Evolutionary conservation across 1,140 invertebrate species (phyloP).

Genomic region (Zaprionus capensis): DNA sequence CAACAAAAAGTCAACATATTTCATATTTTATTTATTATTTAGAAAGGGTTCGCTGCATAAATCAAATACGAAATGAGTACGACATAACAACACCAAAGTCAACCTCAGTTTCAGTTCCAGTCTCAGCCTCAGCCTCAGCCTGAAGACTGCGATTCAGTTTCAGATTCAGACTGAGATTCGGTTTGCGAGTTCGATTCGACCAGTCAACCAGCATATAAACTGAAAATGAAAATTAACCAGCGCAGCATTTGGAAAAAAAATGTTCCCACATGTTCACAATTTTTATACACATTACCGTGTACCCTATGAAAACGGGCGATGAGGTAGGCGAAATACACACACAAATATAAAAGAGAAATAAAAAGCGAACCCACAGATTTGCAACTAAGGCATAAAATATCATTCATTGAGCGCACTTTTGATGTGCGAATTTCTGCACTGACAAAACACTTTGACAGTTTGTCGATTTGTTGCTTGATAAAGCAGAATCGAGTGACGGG

Average conservation of each 20-base stretch:
- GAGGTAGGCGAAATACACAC: slow-evolving; percentile 40
- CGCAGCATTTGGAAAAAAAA: slow-evolving; percentile 56
- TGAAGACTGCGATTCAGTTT: slow-evolving; percentile 11
- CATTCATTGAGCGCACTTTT: slow-evolving; percentile 69
- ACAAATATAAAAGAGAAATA: slow-evolving; percentile 42
- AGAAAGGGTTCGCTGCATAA: slow-evolving; percentile 81
- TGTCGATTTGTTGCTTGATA: slow-evolving; percentile 6
- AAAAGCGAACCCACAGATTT: slow-evolving; percentile 71
- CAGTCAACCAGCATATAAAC: slow-evolving; percentile 63
- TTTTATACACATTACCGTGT: slow-evolving; percentile 71
- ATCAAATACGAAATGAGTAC: slow-evolving; percentile 81
- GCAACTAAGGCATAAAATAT: slow-evolving; percentile 76
- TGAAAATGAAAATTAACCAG: slow-evolving; percentile 48
- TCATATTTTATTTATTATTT: slow-evolving; percentile 83
- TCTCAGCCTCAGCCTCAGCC: slow-evolving; percentile 44
- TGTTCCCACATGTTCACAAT: slow-evolving; percentile 82
- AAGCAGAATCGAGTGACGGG: neutral
- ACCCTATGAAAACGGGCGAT: slow-evolving; percentile 45
- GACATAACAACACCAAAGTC: slow-evolving; percentile 79
- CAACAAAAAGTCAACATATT: slow-evolving; percentile 70
- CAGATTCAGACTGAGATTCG: slow-evolving; percentile 13
- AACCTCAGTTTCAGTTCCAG: slow-evolving; percentile 41
- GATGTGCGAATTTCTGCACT: slow-evolving; percentile 48
- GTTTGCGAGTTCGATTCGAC: slow-evolving; percentile 38
- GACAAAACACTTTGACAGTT: slow-evolving; percentile 38